Base-by-base conservation (phyloP, 1,140 invertebrate species). In the Amyelois transitella region DNA sequence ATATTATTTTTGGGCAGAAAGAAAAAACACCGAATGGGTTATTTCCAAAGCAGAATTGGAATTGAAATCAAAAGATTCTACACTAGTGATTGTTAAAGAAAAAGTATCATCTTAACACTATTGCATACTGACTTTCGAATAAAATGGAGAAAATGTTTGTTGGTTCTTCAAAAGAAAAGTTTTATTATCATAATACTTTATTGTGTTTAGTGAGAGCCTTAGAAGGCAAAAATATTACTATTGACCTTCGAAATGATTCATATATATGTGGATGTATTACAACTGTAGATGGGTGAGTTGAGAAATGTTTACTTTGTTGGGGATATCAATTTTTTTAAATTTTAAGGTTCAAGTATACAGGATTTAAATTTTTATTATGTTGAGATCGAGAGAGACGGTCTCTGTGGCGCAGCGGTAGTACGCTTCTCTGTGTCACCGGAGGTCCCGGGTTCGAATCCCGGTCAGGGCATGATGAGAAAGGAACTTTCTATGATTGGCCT, bases 171-270 rank as follows among this genome's bases (percentile, higher is more conserved):
- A 84, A 66, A 64, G 91, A 92, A 77, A 89, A 85, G 65, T 89
- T 87, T 63, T 77, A 64, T 24, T 89, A 90, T 53, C 87, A 90
- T 47, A 92, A 92, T 62, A 91, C 81, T 50, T 75, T 92, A 49
- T 69, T 91, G 24, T 91, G 92, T 66, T 81, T 94, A 60, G 76
- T 92, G 48, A 91, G 91, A 86, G 90, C 91, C 44, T 79, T 93
- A 6, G 86, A 91, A 81, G 91, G 91, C n/a, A 80, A 90, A 71
- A 88, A 81, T 65, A 91, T 92, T 4, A 93, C 90, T n/a, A 81
- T 94, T 14, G 93, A 94, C 77, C 76, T 94, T 21, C 81, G 92
- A 56, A 92, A 93, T 77, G 92, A 93, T 69, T 82, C 90, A 6
- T 89, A 83, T 63, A 77, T 93, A 51, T 90, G 86, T 65, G 93